Conservation (phyloP, 2,113 vertebrate genomes). For the Oxyura jamaicensis region DNA sequence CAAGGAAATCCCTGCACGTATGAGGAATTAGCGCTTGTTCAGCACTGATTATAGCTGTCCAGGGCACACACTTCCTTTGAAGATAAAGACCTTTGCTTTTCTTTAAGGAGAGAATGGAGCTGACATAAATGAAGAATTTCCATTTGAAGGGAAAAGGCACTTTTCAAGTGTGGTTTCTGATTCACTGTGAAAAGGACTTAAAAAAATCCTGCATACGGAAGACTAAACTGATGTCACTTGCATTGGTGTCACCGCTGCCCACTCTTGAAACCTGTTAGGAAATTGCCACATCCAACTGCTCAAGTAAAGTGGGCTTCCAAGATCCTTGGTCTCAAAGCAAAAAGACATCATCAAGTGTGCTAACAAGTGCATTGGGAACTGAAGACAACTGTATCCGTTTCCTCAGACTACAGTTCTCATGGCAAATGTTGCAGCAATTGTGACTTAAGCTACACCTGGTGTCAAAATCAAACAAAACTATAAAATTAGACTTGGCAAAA, state of each 20-base stretch:
- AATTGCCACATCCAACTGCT: neutral
- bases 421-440: neutral
- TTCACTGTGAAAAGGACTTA: neutral
- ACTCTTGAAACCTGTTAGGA: neutral
- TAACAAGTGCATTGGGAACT: neutral
- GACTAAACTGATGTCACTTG: neutral
- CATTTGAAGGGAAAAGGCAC: neutral
- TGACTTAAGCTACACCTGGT: neutral
- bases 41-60: neutral
- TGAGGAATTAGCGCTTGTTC: neutral
- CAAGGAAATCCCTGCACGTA: neutral
- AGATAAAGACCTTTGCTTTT: neutral
- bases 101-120: neutral
- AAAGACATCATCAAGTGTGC: neutral
- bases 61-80: neutral
- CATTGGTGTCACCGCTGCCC: neutral
- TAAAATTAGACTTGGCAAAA: neutral
- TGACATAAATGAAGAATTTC: neutral
- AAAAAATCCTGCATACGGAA: neutral
- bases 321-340: neutral
- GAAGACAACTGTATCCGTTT: neutral
- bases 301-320: neutral
- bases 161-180: neutral
- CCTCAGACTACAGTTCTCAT: neutral
- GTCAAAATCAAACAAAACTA: neutral